Evolutionary conservation across 2,888 invertebrate species (phyloP).

Genomic region (Poecilobothrus nobilitatus): DNA sequence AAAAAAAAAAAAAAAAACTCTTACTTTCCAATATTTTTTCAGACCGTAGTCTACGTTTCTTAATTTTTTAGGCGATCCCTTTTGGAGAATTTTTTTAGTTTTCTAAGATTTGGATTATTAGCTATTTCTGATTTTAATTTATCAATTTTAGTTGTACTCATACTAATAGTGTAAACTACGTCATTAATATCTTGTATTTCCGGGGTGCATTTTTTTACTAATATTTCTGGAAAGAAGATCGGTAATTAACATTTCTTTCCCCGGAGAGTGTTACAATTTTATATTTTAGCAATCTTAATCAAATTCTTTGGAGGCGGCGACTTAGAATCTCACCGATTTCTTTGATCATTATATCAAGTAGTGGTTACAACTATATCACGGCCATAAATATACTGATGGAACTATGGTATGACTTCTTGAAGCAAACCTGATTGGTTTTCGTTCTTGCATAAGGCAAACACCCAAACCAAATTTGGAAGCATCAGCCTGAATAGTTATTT

Average conservation of each 20-base stretch:
- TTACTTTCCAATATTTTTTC: constrained; percentile 14
- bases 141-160: no score
- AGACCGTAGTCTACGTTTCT: not conserved
- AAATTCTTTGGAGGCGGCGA: constrained; percentile 1
- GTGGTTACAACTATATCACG: constrained; percentile 1
- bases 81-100: not conserved
- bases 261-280: no score
- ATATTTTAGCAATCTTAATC: constrained; percentile 15
- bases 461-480: constrained; percentile 17
- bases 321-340: not conserved
- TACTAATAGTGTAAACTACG: no score
- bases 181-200: no score
- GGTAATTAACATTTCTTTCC: no score
- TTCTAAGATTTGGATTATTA: no score
- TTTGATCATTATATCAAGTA: not conserved
- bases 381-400: constrained; percentile 13
- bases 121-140: no score
- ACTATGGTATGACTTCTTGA: constrained; percentile 3
- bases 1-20: no score
- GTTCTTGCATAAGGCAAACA: constrained; percentile 14
- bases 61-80: not conserved
- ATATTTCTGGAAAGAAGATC: no score
- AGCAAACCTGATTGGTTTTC: constrained; percentile 12
- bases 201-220: no score
- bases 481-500: constrained; percentile 12